Evolutionary conservation across 2,797 vertebrate genomes (phyloP), one percentile per base, ranked within the genome.

Genomic region (Protonibea diacanthus): DNA sequence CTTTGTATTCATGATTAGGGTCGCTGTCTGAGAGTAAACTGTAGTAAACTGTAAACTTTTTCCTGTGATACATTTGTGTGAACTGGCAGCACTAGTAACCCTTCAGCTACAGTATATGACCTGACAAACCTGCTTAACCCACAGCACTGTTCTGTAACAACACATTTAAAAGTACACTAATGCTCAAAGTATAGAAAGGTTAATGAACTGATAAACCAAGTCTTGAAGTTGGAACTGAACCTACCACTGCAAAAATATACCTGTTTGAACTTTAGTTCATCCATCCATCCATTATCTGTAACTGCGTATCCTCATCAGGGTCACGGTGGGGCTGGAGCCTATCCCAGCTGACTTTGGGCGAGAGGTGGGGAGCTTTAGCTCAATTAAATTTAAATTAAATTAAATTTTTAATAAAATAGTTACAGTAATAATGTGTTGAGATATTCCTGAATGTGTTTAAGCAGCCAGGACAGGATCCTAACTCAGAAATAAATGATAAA

Each of bases 61-160:
- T 29, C 29, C 29, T 29, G 29, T 29, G 29, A 29, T 29, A 29
- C 29, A 29, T 48, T 58, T 45, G 20, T 38, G 75, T 71, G 47
- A 53, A 15, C 13, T 15, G 7, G 20, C 45, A 33, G 25, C 20
- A 20, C 9, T 11, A 7, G 25, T 61, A 58, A 49, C 42, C 51
- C 52, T 25, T 57, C 8, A 44, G 47, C 25, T 45, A 17, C 17
- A n/a, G n/a, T n/a, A n/a, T n/a, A 11, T 18, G 70, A 69, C 71
- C 48, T 48, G 72, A 60, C 58, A 67, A 80, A 82, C 78, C 76
- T 74, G 71, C 62, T 56, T 17, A 18, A 66, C 74, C 27, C 5
- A 84, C 57, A n/a, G n/a, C n/a, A 67, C 17, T 6, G 38, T 27
- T 62, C 25, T 10, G 68, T 18, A 57, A 48, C 21, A 20, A 45